Conservation (phyloP, 2,113 vertebrate genomes). For the Leptosomus discolor region DNA sequence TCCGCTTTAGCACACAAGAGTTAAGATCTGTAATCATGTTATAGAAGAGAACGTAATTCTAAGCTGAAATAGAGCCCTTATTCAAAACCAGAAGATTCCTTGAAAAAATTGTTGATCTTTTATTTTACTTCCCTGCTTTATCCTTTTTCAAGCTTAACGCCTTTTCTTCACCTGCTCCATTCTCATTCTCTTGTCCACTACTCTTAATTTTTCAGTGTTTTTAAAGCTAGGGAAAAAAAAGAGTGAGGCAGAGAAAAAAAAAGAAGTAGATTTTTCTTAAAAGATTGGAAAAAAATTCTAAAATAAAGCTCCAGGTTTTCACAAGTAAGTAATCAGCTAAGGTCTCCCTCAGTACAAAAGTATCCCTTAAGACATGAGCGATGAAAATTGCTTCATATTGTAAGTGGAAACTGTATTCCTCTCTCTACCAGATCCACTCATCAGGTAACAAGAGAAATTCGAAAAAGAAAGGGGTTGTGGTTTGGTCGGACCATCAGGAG, state of each 20-base stretch:
- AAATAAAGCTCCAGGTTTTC: background rate
- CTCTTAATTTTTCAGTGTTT: background rate
- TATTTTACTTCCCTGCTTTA: background rate
- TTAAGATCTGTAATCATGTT: background rate
- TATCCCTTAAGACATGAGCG: background rate
- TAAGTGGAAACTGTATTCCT: background rate
- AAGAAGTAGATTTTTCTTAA: background rate
- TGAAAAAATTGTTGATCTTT: background rate
- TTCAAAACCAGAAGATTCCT: background rate
- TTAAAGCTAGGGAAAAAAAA: background rate
- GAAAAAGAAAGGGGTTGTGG: background rate
- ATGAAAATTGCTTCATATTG: background rate
- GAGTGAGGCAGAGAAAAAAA: background rate
- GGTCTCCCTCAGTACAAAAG: background rate
- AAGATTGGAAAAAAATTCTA: background rate
- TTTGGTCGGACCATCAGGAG: background rate
- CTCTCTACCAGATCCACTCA: background rate
- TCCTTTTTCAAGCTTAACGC: background rate
- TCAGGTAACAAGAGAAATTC: background rate
- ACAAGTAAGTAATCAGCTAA: background rate
- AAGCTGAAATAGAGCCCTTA: background rate
- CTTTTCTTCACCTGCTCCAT: background rate
- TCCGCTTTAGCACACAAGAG: background rate
- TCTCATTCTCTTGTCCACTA: background rate
- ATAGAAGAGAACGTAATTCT: background rate